Conservation (phyloP, 1,140 invertebrate genomes). For the Brachionus asplanchnoidis region DNA sequence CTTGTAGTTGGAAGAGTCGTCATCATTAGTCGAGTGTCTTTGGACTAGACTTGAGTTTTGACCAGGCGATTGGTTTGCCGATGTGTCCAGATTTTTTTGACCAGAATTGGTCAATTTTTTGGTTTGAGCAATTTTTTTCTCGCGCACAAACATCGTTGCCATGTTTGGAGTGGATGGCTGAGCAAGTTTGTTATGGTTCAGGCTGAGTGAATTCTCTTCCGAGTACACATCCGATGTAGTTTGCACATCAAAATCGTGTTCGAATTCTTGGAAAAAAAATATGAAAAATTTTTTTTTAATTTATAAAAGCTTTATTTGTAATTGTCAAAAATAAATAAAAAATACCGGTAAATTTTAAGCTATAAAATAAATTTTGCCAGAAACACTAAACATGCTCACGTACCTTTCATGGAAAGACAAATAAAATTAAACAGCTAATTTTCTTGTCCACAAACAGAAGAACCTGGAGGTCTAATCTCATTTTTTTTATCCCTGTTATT, state of each 20-base stretch:
- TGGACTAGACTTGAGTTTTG: not conserved
- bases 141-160: not conserved
- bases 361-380: not conserved
- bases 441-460: not conserved
- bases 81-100: not conserved
- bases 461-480: not conserved
- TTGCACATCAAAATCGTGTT: constrained; percentile 23
- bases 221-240: constrained; percentile 20
- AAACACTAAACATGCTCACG: not conserved
- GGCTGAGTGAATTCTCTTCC: not conserved
- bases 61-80: not conserved
- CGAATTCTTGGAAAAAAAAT: not conserved
- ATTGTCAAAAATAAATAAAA: not conserved
- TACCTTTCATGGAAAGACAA: not conserved
- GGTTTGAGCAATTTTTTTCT: constrained; percentile 12
- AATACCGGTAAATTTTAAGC: not conserved
- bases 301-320: not conserved
- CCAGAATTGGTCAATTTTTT: not conserved
- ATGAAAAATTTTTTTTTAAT: no score
- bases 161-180: constrained; percentile 1
- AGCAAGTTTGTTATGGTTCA: not conserved
- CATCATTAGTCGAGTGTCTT: not conserved
- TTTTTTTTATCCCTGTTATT: not conserved
- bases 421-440: not conserved
- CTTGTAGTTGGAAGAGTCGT: not conserved